A percentile compares a stretch with the other conserved stretches of the same genome.
phyloP scores from a whole-genome alignment of 2,888 invertebrate genomes.

The Cephonodes hylas region DNA sequence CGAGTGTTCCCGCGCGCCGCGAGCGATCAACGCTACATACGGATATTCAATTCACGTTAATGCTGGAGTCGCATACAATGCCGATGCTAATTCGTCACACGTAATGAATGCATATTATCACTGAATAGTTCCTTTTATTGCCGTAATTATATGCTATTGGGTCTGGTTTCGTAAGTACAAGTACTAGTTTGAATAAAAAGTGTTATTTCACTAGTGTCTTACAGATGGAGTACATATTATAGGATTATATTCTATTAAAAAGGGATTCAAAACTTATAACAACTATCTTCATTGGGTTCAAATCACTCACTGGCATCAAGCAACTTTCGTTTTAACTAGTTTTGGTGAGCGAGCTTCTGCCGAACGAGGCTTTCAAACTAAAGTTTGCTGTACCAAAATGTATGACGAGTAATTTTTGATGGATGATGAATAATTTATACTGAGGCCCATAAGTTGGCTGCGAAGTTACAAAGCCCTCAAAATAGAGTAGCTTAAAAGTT shows the following conservation, averaged over 20 bases:
- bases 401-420: constrained; percentile 2
- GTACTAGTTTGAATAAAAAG: no score
- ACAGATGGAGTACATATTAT: no score
- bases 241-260: no score
- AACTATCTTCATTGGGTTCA: no score
- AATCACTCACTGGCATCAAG: no score
- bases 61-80: neutral
- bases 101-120: neutral
- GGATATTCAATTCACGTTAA: neutral
- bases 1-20: neutral
- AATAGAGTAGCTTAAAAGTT: neutral
- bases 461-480: neutral
- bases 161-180: no score
- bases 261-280: no score
- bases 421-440: neutral
- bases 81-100: neutral
- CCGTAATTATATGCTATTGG: no score
- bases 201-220: no score
- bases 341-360: neutral
- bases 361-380: neutral
- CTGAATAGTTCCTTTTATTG: no score
- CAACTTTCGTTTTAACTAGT: neutral
- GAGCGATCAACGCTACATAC: no score
- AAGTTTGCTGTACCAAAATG: neutral
- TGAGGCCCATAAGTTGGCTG: neutral